Base-by-base conservation (phyloP, 2,888 invertebrate genomes). In the Eupeodes luniger region DNA sequence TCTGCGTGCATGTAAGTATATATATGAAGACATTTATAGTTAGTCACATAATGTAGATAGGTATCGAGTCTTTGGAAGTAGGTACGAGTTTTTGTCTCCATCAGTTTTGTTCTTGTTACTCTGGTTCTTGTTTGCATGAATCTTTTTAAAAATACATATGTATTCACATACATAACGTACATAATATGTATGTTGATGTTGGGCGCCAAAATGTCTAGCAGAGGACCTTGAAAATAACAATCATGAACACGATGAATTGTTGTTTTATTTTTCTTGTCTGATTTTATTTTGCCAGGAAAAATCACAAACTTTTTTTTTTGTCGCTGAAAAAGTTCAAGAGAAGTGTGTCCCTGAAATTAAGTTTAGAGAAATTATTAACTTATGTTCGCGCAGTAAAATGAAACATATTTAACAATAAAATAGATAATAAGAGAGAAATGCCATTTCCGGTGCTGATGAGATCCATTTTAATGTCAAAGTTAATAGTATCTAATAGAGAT, bases 191-290 rank as follows among this genome's bases (percentile, higher is more conserved):
- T 57, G n/a, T 16, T 40, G 40, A 77, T 49, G 57, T 49, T 62
- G 64, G 83, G 61, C 78, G 86, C 86, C 86, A 86, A 75, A 70
- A 70, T 61, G 86, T 86, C 86, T 86, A 82, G 75, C 44, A 36
- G 36, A 59, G 59, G 79, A 83, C 83, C 86, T 83, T 86, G 79
- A 83, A 59, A 57, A 47, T 36, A 53, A 70, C 19, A 70, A 55
- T 55, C 69, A 59, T 59, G 72, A 59, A 59, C 69, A 59, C n/a
- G 27, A 72, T 59, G 9, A 44, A 59, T 70, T 70, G 12, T 40
- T 4, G 40, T 40, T 40, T 40, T 40, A 7, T 44, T 72, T 2
- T 12, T n/a, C 27, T 27, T 27, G 27, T 27, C 27, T 69, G 10
- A 7, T 16, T 36, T 16, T 36, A 16, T 1, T 51, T 55, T 55